Base-by-base conservation (phyloP, 2,888 invertebrate species). In the Drosophila meridiana region DNA sequence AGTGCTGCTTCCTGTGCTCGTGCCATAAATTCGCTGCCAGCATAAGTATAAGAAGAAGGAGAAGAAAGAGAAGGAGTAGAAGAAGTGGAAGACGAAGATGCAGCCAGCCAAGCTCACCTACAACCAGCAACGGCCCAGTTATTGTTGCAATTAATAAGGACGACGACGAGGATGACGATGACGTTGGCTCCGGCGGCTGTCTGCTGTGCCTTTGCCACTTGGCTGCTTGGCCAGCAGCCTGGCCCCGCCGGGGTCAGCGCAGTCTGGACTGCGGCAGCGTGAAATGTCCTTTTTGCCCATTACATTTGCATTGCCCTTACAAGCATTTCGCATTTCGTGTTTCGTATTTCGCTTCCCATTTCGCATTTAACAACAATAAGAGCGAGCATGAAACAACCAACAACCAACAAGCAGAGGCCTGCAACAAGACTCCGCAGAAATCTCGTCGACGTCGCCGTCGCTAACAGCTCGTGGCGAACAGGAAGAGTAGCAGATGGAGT, bases 261-360 rank as follows among this genome's bases (percentile, higher is more conserved):
- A 58, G 57, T 47, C 47, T 48, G 58, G 61, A 61, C 76, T 71
- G 83, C 73, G 52, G 71, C 78, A 80, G 73, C 76, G 73, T 82
- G 78, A 86, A 86, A 83, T 85, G 85, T 87, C 82, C 85, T 80
- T 55, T 52, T 72, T 83, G 83, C 83, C 78, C 83, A 84, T 86
- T 87, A 83, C 88, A 87, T 87, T 87, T 87, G 87, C 86, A 87
- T 87, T 87, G 87, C 86, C 76, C 86, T 86, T 86, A 87, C 87
- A 87, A 87, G 87, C 81, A 87, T 87, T 87, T 87, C 86, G 87
- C 87, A 87, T 87, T 87, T 87, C 34, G 34, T 11, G 34, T 34
- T 34, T 50, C 48, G 48, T 81, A 73, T 65, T 73, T 76, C 87
- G 81, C 87, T 73, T 76, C 87, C 79, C 87, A 87, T 87, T 87